Conservation (phyloP, 2,797 vertebrate genomes). For the Anguilla marmorata region DNA sequence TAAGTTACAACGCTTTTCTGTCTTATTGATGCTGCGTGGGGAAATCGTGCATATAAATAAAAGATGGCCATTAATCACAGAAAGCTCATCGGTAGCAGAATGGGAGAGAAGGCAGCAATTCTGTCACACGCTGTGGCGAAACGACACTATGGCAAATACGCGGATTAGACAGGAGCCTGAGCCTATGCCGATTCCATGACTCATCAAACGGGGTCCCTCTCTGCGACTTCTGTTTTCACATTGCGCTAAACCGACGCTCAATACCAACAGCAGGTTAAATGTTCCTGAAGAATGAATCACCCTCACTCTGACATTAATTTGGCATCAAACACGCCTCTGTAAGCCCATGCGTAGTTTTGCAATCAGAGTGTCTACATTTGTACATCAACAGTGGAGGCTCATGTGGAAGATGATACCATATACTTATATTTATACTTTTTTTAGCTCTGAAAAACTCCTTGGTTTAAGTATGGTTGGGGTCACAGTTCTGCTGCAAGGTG, state of each 20-base stretch:
- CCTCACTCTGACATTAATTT: constrained; percentile 23
- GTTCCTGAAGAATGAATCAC: constrained; percentile 31
- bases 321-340: constrained; percentile 27
- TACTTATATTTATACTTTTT: too few species aligned
- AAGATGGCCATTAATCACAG: background rate
- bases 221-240: constrained; percentile 19
- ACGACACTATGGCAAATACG: background rate
- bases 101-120: background rate
- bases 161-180: background rate
- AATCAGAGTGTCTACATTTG: background rate
- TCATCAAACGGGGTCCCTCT: constrained; percentile 15
- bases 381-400: background rate
- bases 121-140: background rate
- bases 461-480: too few species aligned
- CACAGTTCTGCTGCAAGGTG: too few species aligned
- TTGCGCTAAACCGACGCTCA: constrained; percentile 7
- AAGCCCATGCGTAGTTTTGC: background rate
- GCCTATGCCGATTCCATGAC: background rate
- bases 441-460: too few species aligned
- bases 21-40: background rate
- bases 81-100: background rate
- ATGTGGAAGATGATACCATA: background rate
- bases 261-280: constrained; percentile 7
- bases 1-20: background rate
- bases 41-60: background rate